A percentile compares a stretch with the other conserved stretches of the same genome.
Evolutionary conservation across 53 echinoderm and acorn worm genomes (phyloP).

Genomic region (Paelopatides confundens): DNA sequence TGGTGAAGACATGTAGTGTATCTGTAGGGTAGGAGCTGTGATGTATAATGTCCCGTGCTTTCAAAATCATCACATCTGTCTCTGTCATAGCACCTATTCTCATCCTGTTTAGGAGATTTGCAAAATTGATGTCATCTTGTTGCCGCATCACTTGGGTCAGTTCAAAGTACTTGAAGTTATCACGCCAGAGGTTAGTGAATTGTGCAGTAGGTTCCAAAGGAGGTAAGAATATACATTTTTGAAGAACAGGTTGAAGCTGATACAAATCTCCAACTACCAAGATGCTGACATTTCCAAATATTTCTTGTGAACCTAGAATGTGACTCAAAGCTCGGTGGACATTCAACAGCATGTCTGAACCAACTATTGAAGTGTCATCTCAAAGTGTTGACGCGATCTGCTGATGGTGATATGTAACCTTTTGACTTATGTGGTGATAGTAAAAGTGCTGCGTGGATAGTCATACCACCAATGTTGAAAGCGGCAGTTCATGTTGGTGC

Average conservation of each 20-base stretch:
- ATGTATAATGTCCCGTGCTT: not conserved
- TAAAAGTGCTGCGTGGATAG: conserved; percentile 55
- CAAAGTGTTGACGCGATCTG: conserved; percentile 3
- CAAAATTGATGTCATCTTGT: no score
- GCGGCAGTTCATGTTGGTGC: conserved; percentile 63
- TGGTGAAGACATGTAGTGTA: conserved; percentile 54
- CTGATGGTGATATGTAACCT: conserved; percentile 16
- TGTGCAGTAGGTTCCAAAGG: not conserved
- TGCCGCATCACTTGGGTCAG: conserved; percentile 59
- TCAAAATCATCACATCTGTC: not conserved
- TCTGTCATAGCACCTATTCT: conserved; percentile 6
- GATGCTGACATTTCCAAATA: conserved; percentile 36
- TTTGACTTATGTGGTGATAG: not conserved
- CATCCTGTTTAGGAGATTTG: conserved; percentile 50
- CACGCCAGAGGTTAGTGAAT: conserved; percentile 45
- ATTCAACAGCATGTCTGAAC: not conserved
- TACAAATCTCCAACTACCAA: conserved; percentile 53
- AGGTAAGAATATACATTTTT: conserved; percentile 28
- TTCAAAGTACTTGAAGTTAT: conserved; percentile 48
- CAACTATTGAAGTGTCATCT: conserved; percentile 67
- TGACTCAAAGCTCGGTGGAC: conserved; percentile 18
- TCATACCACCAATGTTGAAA: conserved; percentile 51
- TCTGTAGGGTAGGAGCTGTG: conserved; percentile 2
- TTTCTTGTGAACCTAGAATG: conserved; percentile 27
- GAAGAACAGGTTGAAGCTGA: conserved; percentile 46